Evolutionary conservation across 53 echinoderm and acorn worm species (phyloP).

Genomic region (Actinopyga echinites): DNA sequence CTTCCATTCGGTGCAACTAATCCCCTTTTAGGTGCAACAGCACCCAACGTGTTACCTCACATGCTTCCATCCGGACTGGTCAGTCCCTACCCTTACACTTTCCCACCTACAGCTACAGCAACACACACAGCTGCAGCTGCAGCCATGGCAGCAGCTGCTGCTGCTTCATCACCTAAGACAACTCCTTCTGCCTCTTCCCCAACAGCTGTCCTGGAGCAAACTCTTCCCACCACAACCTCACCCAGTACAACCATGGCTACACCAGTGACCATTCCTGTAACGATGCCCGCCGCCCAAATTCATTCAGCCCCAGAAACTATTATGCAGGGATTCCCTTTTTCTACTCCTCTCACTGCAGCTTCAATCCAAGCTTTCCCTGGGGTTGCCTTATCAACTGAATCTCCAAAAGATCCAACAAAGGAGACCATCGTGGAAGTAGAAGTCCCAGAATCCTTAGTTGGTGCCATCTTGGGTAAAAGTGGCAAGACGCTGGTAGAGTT

Average conservation of each 20-base stretch:
- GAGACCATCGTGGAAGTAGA: slow-evolving; percentile 89
- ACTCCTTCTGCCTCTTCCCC: slow-evolving; percentile 45
- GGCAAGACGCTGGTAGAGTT: slow-evolving; percentile 99
- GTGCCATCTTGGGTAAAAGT: slow-evolving; percentile 97
- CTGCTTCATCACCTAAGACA: slow-evolving; percentile 32
- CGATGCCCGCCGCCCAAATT: slow-evolving; percentile 44
- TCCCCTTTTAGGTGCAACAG: slow-evolving; percentile 77
- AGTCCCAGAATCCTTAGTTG: slow-evolving; percentile 94
- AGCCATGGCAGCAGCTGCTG: slow-evolving; percentile 35
- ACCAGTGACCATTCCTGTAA: slow-evolving; percentile 32
- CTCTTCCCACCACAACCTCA: slow-evolving; percentile 10
- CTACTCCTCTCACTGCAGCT: slow-evolving; percentile 48
- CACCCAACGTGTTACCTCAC: slow-evolving; percentile 60
- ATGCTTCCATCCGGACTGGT: slow-evolving; percentile 86
- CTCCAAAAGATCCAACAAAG: slow-evolving; percentile 69
- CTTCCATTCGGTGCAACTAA: slow-evolving; percentile 72
- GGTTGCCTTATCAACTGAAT: slow-evolving; percentile 49
- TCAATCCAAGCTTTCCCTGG: slow-evolving; percentile 24
- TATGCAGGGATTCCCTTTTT: slow-evolving; percentile 60
- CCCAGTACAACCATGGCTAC: slow-evolving; percentile 51
- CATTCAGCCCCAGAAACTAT: slow-evolving; percentile 57
- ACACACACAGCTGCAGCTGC: not conserved
- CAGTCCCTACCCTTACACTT: slow-evolving; percentile 76
- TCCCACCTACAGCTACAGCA: slow-evolving; percentile 33
- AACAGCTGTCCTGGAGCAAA: slow-evolving; percentile 51